phyloP scores from a whole-genome alignment of 92 coral and sea anemone species.

The Scolanthus callimorphus region DNA sequence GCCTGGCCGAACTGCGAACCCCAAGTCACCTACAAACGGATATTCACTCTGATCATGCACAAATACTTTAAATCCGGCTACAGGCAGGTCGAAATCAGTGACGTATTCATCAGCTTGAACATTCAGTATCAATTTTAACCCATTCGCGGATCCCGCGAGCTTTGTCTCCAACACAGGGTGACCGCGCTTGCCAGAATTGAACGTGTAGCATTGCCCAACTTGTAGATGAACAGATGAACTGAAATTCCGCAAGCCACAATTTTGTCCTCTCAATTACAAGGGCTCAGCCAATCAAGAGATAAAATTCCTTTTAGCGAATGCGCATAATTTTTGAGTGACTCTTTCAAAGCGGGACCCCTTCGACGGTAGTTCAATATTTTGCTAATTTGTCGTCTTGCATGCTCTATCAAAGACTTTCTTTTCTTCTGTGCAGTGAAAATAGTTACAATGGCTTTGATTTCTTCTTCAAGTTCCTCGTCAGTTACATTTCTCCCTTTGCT shows the following conservation, averaged over 20 bases:
- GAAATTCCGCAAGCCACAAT: constrained; percentile 18
- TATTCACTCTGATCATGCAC: constrained; percentile 39
- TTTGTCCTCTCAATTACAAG: constrained; percentile 16
- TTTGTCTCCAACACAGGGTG: neutral
- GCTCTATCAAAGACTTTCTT: no score
- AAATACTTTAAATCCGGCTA: constrained; percentile 36
- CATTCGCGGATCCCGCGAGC: constrained; percentile 16
- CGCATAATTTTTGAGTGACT: neutral
- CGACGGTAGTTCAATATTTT: no score
- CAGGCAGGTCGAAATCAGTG: neutral
- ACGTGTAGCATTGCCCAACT: constrained; percentile 26
- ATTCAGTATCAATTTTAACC: constrained; percentile 29
- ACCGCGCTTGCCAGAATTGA: constrained; percentile 18
- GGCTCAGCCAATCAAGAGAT: neutral
- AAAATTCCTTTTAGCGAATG: constrained; percentile 36
- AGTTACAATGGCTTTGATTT: neutral
- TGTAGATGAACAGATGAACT: neutral
- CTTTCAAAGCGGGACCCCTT: neutral
- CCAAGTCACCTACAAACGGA: constrained; percentile 41
- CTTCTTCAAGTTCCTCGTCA: neutral
- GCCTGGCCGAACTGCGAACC: constrained; percentile 42
- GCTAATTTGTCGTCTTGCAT: neutral
- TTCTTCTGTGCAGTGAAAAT: neutral
- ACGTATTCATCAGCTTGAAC: constrained; percentile 22
- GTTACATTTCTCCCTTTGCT: neutral